Percentiles rank a stretch among this genome's conserved stretches.
phyloP scores from a whole-genome alignment of 2,888 invertebrate species.

The Zhuqinia jingwanae region DNA sequence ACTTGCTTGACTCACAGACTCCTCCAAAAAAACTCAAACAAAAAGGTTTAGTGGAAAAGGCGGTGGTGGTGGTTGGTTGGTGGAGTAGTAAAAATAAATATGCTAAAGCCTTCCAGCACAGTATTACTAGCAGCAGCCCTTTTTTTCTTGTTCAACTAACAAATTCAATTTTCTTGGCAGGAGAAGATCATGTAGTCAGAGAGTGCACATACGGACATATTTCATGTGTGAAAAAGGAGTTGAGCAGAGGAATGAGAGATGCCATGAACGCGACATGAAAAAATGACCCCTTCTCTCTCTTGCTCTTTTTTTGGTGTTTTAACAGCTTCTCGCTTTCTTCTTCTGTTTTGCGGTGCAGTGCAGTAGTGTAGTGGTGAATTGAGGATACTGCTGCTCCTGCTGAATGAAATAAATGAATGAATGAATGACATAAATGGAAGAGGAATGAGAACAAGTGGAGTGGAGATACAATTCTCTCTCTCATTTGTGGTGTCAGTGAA shows the following conservation, averaged over 20 bases:
- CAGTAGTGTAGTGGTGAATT: too few relatives aligned
- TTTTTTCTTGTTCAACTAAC: constrained; percentile 64
- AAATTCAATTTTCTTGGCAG: constrained; percentile 79
- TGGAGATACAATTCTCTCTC: constrained; percentile 18
- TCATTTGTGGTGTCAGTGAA: constrained; percentile 29
- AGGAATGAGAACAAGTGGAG: not conserved
- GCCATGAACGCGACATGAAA: constrained; percentile 74
- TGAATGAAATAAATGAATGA: not conserved
- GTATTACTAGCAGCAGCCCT: constrained; percentile 52
- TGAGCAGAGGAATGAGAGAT: too few relatives aligned
- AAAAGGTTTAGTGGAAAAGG: constrained; percentile 8
- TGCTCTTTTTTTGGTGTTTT: constrained; percentile 17
- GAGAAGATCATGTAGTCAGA: constrained; percentile 75
- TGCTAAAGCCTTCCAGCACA: constrained; percentile 75
- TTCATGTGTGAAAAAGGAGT: constrained; percentile 78
- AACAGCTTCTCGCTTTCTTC: constrained; percentile 40
- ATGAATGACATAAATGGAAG: not conserved
- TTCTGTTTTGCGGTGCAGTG: not conserved
- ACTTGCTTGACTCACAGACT: constrained; percentile 74
- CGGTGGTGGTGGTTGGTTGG: not conserved
- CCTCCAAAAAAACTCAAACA: not conserved
- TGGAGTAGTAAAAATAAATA: constrained; percentile 74
- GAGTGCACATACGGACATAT: constrained; percentile 78
- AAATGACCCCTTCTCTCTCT: constrained; percentile 72
- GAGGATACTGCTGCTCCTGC: not conserved